Percentiles rank a stretch among this genome's conserved stretches.
Conservation (phyloP, 2,113 vertebrate species). For the Suricata suricatta region DNA sequence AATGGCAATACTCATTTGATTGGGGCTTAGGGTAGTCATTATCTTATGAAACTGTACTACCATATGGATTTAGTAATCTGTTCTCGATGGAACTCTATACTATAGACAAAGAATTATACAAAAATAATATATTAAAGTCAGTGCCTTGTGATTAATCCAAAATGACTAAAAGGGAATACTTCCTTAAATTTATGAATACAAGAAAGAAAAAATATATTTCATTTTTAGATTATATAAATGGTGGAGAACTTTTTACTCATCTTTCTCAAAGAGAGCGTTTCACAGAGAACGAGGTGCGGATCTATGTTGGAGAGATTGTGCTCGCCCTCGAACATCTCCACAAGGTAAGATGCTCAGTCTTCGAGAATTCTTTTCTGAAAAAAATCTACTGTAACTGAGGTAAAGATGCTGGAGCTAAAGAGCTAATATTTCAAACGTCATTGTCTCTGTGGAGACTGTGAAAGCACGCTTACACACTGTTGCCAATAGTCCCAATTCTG, state of each 20-base stretch:
- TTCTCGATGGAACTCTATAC: not conserved
- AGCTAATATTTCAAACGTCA: not conserved
- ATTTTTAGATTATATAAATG: slow-evolving; percentile 96
- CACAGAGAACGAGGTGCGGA: slow-evolving; percentile 94
- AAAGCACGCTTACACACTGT: accelerated
- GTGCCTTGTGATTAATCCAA: not conserved
- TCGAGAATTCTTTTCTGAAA: not conserved
- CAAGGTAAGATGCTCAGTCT: slow-evolving; percentile 87
- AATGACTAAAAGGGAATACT: slow-evolving; percentile 49
- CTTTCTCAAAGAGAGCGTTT: slow-evolving; percentile 98
- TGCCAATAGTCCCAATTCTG: not conserved
- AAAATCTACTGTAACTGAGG: not conserved
- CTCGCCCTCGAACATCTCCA: slow-evolving; percentile 96
- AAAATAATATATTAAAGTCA: not conserved
- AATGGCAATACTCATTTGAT: not conserved
- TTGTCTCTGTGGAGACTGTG: not conserved
- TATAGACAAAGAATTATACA: not conserved
- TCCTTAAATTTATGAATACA: slow-evolving; percentile 53
- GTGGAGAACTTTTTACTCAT: slow-evolving; percentile 98
- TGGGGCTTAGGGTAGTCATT: not conserved
- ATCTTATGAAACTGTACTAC: not conserved
- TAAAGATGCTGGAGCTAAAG: too few species aligned
- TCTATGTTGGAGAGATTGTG: slow-evolving; percentile 97
- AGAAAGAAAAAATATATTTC: slow-evolving; percentile 78
- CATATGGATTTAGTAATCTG: not conserved